Conservation (phyloP, 2,113 vertebrate genomes). For the Oenanthe oenanthe region DNA sequence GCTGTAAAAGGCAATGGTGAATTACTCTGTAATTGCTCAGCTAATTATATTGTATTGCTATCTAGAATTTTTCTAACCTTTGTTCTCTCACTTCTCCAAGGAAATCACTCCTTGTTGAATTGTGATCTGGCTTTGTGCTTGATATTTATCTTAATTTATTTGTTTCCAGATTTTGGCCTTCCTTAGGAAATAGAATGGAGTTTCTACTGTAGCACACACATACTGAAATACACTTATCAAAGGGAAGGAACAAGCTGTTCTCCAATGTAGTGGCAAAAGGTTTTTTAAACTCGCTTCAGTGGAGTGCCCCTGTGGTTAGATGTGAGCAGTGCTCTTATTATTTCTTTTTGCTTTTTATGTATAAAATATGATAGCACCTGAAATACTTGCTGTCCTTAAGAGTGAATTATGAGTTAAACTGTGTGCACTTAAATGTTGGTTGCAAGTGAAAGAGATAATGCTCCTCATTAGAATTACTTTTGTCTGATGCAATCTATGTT, state of each 20-base stretch:
- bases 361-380: neutral
- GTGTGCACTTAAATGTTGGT: neutral
- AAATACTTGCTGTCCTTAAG: neutral
- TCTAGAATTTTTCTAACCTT: neutral
- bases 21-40: neutral
- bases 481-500: neutral
- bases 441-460: neutral
- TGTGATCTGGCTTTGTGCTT: neutral
- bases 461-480: neutral
- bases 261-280: neutral
- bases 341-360: neutral
- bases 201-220: neutral
- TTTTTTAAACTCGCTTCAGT: neutral
- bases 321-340: rapidly evolving
- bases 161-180: neutral
- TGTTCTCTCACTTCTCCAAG: neutral
- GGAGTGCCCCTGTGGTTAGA: rapidly evolving
- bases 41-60: neutral
- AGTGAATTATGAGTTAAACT: neutral
- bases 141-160: neutral
- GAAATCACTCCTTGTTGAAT: neutral
- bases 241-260: neutral
- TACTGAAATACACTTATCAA: neutral
- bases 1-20: neutral
- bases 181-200: neutral